Percentiles rank a stretch among this genome's conserved stretches.
These are phyloP conservation scores for Halocynthia roretzi DNA, from an alignment of 23 tunicate species.

Conservation along the genomic window DNA sequence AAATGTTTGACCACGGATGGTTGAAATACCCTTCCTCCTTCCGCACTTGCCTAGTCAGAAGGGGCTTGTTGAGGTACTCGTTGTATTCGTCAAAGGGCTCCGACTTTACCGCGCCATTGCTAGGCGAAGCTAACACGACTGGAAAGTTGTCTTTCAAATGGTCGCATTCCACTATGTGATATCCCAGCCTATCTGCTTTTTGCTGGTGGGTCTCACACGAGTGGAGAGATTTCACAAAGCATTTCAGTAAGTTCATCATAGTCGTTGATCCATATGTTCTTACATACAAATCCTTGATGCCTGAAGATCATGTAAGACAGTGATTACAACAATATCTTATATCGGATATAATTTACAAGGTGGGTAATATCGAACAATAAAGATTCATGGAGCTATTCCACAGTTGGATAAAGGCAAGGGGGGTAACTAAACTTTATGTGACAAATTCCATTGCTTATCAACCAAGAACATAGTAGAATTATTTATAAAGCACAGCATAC, in stretches of 20 bases:
- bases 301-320: slow-evolving; percentile 7
- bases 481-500: too few species aligned
- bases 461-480: too few species aligned
- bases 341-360: too few species aligned
- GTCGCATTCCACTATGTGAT: slow-evolving; percentile 82
- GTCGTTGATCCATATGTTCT: slow-evolving; percentile 68
- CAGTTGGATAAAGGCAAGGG: too few species aligned
- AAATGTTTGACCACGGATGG: slow-evolving; percentile 9
- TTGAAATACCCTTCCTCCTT: slow-evolving; percentile 17
- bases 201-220: slow-evolving; percentile 71
- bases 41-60: slow-evolving; percentile 39
- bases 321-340: too few species aligned
- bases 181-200: slow-evolving; percentile 81
- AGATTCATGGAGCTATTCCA: too few species aligned
- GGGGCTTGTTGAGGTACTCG: slow-evolving; percentile 65
- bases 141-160: slow-evolving; percentile 57
- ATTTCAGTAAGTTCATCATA: slow-evolving; percentile 58
- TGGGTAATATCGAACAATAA: too few species aligned
- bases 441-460: too few species aligned
- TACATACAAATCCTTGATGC: slow-evolving; percentile 75
- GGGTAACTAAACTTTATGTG: too few species aligned
- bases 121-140: slow-evolving; percentile 76
- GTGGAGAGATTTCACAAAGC: slow-evolving; percentile 71
- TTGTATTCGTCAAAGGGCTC: slow-evolving; percentile 52
- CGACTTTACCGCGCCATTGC: slow-evolving; percentile 37